Percentiles rank a stretch among this genome's conserved stretches.
Conservation (phyloP, 2,797 vertebrate species). For the Cossypha polioptera region DNA sequence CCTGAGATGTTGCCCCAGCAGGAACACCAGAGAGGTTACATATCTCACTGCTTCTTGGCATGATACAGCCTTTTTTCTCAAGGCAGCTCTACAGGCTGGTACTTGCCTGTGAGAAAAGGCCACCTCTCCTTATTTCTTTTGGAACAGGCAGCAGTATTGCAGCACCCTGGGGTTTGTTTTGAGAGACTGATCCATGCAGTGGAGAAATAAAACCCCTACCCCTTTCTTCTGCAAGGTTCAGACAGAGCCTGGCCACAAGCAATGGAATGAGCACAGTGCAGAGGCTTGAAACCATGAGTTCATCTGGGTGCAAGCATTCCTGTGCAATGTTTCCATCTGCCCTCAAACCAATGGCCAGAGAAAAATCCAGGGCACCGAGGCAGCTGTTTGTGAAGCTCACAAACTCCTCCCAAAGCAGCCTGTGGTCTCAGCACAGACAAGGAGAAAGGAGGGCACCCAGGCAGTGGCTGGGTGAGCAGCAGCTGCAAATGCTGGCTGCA, state of each 20-base stretch:
- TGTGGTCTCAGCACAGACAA: neutral
- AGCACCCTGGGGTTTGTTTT: neutral
- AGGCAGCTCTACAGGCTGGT: neutral
- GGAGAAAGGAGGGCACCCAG: neutral
- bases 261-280: neutral
- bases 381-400: neutral
- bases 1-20: neutral
- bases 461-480: neutral
- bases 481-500: neutral
- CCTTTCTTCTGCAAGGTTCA: neutral
- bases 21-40: neutral
- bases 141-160: neutral
- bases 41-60: neutral
- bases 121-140: neutral
- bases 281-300: neutral
- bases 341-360: neutral
- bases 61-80: neutral
- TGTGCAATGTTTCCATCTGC: neutral
- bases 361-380: neutral
- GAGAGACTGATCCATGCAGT: neutral
- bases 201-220: neutral
- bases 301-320: neutral
- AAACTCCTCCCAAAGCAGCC: neutral
- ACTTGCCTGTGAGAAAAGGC: neutral
- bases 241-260: neutral